Evolutionary conservation across 2,888 invertebrate species (phyloP), one percentile per base, ranked within the genome.

Genomic region (Rhagonycha fulva): DNA sequence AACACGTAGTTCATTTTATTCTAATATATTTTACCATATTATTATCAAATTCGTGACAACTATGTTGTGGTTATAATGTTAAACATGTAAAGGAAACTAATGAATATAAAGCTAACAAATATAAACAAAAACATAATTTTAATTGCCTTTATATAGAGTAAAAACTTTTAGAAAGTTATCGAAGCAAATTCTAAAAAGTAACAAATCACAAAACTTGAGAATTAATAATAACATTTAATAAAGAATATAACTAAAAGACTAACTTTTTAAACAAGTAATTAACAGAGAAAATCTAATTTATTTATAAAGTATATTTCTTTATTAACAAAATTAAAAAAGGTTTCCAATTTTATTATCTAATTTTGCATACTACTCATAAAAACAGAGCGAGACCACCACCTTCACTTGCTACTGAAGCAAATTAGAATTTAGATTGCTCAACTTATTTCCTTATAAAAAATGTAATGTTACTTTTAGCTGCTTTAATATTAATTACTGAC

Each of bases 361-460:
- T 19, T 66, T 66, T 66, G 23, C 63, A 66, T 26, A 66, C 23
- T 66, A 66, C 24, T 24, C 63, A 24, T 66, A 66, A 66, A 66
- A 66, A 66, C 12, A n/a, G 63, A 24, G 63, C 7, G 23, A 24
- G 19, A 62, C 24, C 26, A 66, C 63, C 63, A 24, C n/a, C 26
- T 66, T 24, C 24, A 66, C 63, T 26, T 66, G 23, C 63, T 24
- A 66, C 63, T 66, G 63, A 66, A 11, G 24, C 63, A 26, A 66
- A 66, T 66, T 66, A 66, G 63, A 66, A 66, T 66, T 66, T 66
- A 66, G 24, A 66, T 66, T 66, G 63, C 63, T n/a, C 9, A 26
- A 66, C 24, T 66, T 26, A 26, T 66, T 66, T 66, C 26, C 63
- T 24, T n/a, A 66, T 24, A 66, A 24, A 66, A 66, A 14, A 66